These are phyloP conservation scores for Homalodisca vitripennis DNA, from an alignment of 1,140 invertebrate genomes.

Conservation along the genomic window DNA sequence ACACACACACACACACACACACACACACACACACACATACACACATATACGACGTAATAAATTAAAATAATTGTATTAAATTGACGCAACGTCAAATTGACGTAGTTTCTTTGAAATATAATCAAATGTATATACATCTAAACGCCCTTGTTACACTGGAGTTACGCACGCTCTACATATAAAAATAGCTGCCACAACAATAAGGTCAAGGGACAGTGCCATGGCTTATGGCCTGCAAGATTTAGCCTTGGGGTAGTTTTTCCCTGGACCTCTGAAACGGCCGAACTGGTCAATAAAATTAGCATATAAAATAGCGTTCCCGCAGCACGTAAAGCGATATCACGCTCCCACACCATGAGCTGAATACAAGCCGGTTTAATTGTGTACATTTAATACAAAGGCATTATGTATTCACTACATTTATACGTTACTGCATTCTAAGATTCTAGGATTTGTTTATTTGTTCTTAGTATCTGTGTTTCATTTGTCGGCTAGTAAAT, in stretches of 20 bases:
- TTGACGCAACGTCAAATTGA: too few relatives aligned
- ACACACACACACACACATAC: too few relatives aligned
- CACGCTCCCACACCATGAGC: not conserved
- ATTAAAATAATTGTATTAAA: too few relatives aligned
- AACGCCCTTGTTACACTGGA: not conserved
- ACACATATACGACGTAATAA: too few relatives aligned
- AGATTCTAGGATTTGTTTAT: not conserved
- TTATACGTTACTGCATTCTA: not conserved
- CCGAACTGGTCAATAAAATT: constrained; percentile 9
- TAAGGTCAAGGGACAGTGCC: not conserved
- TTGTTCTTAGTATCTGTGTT: not conserved
- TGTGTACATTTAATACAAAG: not conserved
- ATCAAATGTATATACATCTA: not conserved
- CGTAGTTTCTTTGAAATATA: too few relatives aligned
- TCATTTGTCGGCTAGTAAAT: not conserved
- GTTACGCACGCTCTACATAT: not conserved
- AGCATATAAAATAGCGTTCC: constrained; percentile 5
- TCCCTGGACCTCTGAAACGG: too few relatives aligned
- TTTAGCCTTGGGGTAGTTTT: not conserved
- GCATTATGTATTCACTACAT: not conserved
- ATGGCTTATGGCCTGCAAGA: not conserved
- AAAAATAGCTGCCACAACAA: not conserved
- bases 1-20: too few relatives aligned
- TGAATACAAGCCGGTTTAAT: not conserved
- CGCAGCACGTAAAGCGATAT: not conserved